phyloP scores from a whole-genome alignment of 2,888 invertebrate species.

The Thyatira batis region DNA sequence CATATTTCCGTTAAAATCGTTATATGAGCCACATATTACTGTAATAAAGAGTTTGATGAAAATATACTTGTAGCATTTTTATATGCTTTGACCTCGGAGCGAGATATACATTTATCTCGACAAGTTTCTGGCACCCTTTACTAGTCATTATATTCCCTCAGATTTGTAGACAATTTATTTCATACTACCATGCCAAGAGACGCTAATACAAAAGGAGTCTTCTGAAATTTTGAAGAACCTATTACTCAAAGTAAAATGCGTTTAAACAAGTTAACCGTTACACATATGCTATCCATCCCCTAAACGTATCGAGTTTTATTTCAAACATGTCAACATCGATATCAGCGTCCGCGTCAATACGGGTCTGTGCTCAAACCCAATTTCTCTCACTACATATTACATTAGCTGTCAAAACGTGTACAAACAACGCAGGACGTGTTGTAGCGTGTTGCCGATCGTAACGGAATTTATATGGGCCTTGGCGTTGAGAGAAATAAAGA shows the following conservation, averaged over 20 bases:
- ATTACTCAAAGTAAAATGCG: background rate
- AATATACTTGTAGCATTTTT: too few relatives aligned
- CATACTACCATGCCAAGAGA: too few relatives aligned
- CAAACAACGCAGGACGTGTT: conserved; percentile 35
- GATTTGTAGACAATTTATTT: too few relatives aligned
- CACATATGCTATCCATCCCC: background rate
- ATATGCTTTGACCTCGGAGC: too few relatives aligned
- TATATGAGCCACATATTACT: too few relatives aligned
- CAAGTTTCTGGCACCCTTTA: too few relatives aligned
- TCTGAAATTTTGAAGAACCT: background rate
- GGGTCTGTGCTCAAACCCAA: conserved; percentile 48
- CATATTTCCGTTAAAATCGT: too few relatives aligned
- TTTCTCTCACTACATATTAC: conserved; percentile 61
- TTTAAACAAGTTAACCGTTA: background rate
- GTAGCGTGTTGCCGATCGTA: conserved; percentile 23
- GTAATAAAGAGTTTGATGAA: too few relatives aligned
- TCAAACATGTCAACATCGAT: conserved; percentile 43
- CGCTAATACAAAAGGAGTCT: too few relatives aligned
- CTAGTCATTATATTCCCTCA: too few relatives aligned
- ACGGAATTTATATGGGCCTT: conserved; percentile 9
- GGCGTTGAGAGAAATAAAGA: conserved; percentile 1
- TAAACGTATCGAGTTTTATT: conserved; percentile 18
- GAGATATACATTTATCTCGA: too few relatives aligned
- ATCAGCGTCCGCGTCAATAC: conserved; percentile 36
- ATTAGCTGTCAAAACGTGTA: conserved; percentile 61